A percentile compares a stretch with the other conserved stretches of the same genome.
phyloP scores from a whole-genome alignment of 2,113 vertebrate species.

The Toxotes jaculatrix region DNA sequence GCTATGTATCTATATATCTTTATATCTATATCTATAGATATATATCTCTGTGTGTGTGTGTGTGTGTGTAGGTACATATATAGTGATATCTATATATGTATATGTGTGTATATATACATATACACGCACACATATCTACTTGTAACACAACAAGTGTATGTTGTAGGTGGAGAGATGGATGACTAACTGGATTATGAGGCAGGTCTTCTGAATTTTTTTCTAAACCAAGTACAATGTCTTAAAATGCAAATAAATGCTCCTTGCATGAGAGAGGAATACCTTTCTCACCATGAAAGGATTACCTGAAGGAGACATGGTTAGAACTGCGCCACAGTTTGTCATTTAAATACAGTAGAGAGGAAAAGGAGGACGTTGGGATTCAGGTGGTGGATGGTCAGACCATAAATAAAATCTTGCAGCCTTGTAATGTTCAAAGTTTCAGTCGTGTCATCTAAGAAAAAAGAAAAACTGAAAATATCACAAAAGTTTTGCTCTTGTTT shows the following conservation, averaged over 20 bases:
- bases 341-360: constrained; percentile 1
- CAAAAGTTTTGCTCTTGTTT: neutral
- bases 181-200: constrained; percentile 13
- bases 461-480: neutral
- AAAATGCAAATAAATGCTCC: constrained; percentile 26
- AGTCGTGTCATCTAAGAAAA: neutral
- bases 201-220: neutral
- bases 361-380: constrained; percentile 17
- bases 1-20: neutral
- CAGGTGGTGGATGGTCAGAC: constrained; percentile 3
- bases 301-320: constrained; percentile 11
- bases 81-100: neutral
- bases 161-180: neutral
- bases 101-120: too few relatives aligned
- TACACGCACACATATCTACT: too few relatives aligned
- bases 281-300: constrained; percentile 9
- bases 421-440: neutral
- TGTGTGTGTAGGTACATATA: too few relatives aligned
- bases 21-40: too few relatives aligned
- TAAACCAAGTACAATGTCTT: constrained; percentile 6
- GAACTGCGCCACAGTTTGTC: constrained; percentile 3
- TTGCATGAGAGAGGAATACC: constrained; percentile 17
- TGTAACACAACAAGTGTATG: neutral
- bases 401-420: neutral
- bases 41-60: neutral